Conservation (phyloP, 2,888 invertebrate genomes). For the Epistrophe eligans region DNA sequence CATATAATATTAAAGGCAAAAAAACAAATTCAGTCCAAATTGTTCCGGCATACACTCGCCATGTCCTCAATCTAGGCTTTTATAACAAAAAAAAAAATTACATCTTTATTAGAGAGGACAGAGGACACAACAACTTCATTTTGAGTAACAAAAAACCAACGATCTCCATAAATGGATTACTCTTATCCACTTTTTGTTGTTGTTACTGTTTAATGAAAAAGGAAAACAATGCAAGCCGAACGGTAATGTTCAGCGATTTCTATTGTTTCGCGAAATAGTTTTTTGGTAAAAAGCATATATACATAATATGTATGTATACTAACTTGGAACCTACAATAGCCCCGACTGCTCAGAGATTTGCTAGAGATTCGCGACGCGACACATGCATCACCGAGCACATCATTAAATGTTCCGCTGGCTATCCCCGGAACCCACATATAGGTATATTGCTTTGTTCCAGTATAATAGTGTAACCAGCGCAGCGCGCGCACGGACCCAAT, state of each 20-base stretch:
- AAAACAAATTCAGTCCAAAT: constrained; percentile 26
- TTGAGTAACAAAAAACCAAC: constrained; percentile 20
- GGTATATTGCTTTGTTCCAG: constrained; percentile 12
- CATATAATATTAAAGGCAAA: background rate
- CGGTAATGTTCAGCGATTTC: constrained; percentile 75
- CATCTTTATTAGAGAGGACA: constrained; percentile 71
- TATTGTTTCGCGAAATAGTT: constrained; percentile 67
- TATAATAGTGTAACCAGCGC: background rate
- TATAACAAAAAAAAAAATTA: constrained; percentile 54
- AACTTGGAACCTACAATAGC: background rate
- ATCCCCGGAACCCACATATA: constrained; percentile 50
- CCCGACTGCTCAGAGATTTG: constrained; percentile 32
- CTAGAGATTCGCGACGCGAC: constrained; percentile 63
- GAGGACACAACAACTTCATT: constrained; percentile 65
- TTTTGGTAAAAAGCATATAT: constrained; percentile 54
- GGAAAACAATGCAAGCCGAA: constrained; percentile 68
- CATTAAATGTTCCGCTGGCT: constrained; percentile 70
- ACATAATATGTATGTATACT: background rate
- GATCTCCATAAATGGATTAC: constrained; percentile 71
- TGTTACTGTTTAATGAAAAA: constrained; percentile 51
- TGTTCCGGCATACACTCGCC: constrained; percentile 31
- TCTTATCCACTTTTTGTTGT: constrained; percentile 41
- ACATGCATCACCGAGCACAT: constrained; percentile 73
- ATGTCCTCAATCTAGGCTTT: constrained; percentile 32
- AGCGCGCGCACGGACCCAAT: constrained; percentile 62